phyloP scores from a whole-genome alignment of 2,888 invertebrate genomes.

The Macrophya annulata region DNA sequence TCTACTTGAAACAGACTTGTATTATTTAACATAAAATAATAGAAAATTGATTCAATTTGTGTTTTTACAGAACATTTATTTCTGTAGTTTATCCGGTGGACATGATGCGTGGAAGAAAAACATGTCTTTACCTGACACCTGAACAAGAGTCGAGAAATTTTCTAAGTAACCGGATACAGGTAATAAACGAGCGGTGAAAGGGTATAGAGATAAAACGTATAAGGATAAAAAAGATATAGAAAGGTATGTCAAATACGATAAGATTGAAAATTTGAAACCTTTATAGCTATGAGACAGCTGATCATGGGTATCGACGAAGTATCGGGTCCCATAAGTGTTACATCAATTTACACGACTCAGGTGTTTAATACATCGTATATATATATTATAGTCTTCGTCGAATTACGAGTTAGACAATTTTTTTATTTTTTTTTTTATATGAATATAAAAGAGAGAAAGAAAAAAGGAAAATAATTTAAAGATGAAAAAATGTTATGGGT shows the following conservation, averaged over 20 bases:
- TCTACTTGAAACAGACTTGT: background rate
- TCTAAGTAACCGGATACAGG: conserved; percentile 42
- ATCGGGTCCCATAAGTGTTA: conserved; percentile 27
- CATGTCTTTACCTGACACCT: background rate
- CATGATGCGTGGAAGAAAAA: background rate
- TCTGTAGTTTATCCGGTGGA: background rate
- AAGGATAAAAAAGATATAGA: background rate
- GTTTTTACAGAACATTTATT: background rate
- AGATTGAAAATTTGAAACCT: background rate
- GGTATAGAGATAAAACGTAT: conserved; percentile 1
- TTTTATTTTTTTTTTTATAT: no score
- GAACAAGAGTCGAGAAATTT: background rate
- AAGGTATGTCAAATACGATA: conserved; percentile 41
- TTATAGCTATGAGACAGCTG: background rate
- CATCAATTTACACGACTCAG: conserved; percentile 35
- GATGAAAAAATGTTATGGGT: background rate
- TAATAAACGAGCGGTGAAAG: conserved; percentile 44
- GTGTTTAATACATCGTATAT: conserved; percentile 17
- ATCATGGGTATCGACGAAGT: background rate
- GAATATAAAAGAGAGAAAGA: background rate
- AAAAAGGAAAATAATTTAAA: background rate
- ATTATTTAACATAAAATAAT: background rate
- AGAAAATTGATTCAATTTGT: background rate
- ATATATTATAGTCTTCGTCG: background rate
- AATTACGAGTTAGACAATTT: background rate